phyloP scores from a whole-genome alignment of 2,797 vertebrate genomes.

The Crocodylus rhombifer region DNA sequence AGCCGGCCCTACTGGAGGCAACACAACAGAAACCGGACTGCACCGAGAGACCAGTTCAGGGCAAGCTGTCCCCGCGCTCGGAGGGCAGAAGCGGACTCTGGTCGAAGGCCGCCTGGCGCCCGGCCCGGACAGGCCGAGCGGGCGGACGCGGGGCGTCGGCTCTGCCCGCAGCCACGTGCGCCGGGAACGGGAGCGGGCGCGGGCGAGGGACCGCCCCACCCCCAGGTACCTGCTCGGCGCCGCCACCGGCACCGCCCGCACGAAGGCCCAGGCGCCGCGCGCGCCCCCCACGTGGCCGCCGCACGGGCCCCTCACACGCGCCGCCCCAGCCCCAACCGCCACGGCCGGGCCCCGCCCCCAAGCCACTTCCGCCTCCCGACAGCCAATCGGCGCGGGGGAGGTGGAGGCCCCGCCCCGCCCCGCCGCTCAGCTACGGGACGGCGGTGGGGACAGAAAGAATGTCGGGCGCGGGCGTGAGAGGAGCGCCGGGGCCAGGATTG shows the following conservation, averaged over 20 bases:
- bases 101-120: too few species aligned
- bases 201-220: too few species aligned
- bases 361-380: not conserved
- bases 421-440: not conserved
- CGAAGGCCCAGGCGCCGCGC: too few species aligned
- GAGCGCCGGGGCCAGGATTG: too few species aligned
- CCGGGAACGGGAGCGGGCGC: not conserved
- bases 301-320: not conserved
- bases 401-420: not conserved
- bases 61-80: not conserved
- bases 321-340: too few species aligned
- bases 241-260: not conserved
- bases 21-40: too few species aligned
- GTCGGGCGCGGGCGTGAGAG: not conserved
- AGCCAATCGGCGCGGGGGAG: not conserved
- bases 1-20: too few species aligned
- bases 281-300: not conserved
- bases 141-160: too few species aligned
- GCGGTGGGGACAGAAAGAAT: not conserved
- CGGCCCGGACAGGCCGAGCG: too few species aligned
- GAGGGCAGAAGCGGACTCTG: not conserved
- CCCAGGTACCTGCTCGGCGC: not conserved
- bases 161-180: too few species aligned
- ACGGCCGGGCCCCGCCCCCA: not conserved
- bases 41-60: too few species aligned